Conservation (phyloP, 2,888 invertebrate species). For the Antitype chi region DNA sequence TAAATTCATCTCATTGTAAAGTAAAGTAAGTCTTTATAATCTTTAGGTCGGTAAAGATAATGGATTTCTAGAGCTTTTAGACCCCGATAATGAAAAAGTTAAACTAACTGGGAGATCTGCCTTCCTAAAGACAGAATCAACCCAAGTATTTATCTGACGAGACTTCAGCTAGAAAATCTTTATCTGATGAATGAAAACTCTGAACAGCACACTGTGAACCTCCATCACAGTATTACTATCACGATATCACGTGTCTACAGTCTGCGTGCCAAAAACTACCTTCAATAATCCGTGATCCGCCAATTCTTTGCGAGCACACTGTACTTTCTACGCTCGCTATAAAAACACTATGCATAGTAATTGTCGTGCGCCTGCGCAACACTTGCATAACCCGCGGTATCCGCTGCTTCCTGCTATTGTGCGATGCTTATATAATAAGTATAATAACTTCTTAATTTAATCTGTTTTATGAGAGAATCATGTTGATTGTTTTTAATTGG, state of each 20-base stretch:
- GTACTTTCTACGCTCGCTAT: slow-evolving; percentile 59
- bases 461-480: slow-evolving; percentile 49
- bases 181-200: not conserved
- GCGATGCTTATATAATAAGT: slow-evolving; percentile 49
- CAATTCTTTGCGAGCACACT: slow-evolving; percentile 54
- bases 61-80: too few relatives aligned
- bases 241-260: slow-evolving; percentile 21
- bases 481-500: slow-evolving; percentile 45
- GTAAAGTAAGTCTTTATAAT: not conserved
- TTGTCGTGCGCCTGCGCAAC: slow-evolving; percentile 58
- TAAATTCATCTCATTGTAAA: not conserved
- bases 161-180: not conserved
- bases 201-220: not conserved
- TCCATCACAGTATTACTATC: too few relatives aligned
- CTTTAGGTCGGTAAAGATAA: not conserved
- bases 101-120: not conserved
- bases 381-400: slow-evolving; percentile 48
- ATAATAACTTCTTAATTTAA: slow-evolving; percentile 55
- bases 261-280: slow-evolving; percentile 41
- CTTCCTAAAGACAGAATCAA: not conserved
- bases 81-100: not conserved
- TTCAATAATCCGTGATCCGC: slow-evolving; percentile 37
- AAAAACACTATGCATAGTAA: slow-evolving; percentile 63
- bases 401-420: slow-evolving; percentile 63
- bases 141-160: not conserved